Evolutionary conservation across 2,797 vertebrate genomes (phyloP).

Genomic region (Scleropages formosus): DNA sequence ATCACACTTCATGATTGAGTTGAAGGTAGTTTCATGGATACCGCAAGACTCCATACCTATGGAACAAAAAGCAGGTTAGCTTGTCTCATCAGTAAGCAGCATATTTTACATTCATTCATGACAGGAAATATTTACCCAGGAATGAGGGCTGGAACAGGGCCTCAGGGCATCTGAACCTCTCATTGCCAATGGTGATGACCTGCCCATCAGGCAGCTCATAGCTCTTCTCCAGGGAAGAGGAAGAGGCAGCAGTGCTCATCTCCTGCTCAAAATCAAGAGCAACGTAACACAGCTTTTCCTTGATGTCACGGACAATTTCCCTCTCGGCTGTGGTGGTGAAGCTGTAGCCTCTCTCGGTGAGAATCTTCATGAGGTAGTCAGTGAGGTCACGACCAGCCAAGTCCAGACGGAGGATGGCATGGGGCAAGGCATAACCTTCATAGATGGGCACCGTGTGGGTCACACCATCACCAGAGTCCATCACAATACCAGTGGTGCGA

Average conservation of each 20-base stretch:
- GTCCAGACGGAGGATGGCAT: conserved; percentile 96
- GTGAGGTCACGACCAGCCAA: conserved; percentile 98
- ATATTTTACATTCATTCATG: neutral
- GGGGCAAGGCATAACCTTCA: conserved; percentile 93
- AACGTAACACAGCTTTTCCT: conserved; percentile 95
- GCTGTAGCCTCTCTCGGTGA: conserved; percentile 93
- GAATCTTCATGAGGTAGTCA: conserved; percentile 99
- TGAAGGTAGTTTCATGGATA: conserved; percentile 97
- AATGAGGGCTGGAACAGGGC: conserved; percentile 97
- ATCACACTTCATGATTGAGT: conserved; percentile 98
- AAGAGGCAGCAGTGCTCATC: conserved; percentile 89
- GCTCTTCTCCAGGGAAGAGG: conserved; percentile 94
- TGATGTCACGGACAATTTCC: conserved; percentile 96
- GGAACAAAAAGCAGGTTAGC: neutral
- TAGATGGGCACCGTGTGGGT: conserved; percentile 99
- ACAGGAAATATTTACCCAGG: conserved; percentile 74
- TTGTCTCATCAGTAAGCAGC: neutral
- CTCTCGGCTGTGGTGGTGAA: conserved; percentile 96
- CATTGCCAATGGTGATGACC: conserved; percentile 96
- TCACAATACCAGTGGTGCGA: conserved; percentile 97
- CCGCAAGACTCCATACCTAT: conserved; percentile 95
- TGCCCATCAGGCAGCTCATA: conserved; percentile 95
- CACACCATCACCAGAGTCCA: conserved; percentile 96
- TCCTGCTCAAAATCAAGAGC: conserved; percentile 97
- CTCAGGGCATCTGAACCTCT: conserved; percentile 94